A percentile compares a stretch with the other conserved stretches of the same genome.
Evolutionary conservation across 2,113 vertebrate species (phyloP).

Genomic region (Brachionichthys hirsutus): DNA sequence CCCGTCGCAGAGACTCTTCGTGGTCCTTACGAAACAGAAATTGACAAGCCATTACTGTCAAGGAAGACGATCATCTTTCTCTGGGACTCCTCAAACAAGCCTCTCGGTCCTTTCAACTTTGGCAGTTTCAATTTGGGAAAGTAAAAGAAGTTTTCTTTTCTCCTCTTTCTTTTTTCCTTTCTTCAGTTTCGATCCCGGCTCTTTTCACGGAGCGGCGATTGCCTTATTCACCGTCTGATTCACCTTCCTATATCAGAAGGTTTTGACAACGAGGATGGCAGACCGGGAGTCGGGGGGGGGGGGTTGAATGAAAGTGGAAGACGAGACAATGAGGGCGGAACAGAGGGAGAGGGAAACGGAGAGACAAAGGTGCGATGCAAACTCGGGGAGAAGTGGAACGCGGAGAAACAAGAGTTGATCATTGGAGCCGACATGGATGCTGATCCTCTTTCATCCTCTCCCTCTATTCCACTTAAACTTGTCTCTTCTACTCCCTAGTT

Average conservation of each 20-base stretch:
- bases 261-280: constrained; percentile 4
- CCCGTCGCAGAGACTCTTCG: no score
- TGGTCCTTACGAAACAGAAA: background rate
- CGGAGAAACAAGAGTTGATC: constrained; percentile 8
- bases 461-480: background rate
- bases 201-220: background rate
- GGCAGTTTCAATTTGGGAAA: constrained; percentile 24
- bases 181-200: constrained; percentile 8
- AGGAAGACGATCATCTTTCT: constrained; percentile 16
- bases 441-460: constrained; percentile 10
- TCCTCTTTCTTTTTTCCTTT: no score
- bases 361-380: constrained; percentile 16
- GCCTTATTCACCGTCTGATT: constrained; percentile 44
- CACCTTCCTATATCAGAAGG: constrained; percentile 23
- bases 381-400: no score
- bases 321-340: constrained; percentile 6
- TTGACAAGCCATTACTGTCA: constrained; percentile 3
- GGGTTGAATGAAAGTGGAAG: background rate
- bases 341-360: background rate
- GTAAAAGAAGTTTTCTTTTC: constrained; percentile 19
- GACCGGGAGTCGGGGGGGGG: background rate
- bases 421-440: background rate
- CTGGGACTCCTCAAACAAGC: background rate
- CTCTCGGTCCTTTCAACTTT: background rate
- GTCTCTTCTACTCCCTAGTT: constrained; percentile 6